These are phyloP conservation scores for Pocillopora meandrina DNA, from an alignment of 92 coral and sea anemone species.

Conservation along the genomic window DNA sequence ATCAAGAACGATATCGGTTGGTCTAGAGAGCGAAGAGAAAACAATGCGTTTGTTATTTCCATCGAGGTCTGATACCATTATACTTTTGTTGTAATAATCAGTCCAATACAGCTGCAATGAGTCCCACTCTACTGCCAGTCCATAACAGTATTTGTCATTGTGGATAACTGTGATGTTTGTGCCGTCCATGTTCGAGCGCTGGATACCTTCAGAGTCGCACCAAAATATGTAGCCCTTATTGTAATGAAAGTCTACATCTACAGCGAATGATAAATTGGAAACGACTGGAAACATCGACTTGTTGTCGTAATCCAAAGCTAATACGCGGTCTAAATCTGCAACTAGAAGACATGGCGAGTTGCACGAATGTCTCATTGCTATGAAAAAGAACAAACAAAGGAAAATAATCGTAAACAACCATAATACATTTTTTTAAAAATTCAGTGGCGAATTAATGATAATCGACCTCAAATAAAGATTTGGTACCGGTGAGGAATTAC, in stretches of 20 bases:
- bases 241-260: slow-evolving; percentile 55
- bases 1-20: background rate
- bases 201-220: slow-evolving; percentile 52
- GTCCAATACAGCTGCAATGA: background rate
- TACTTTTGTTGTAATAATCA: background rate
- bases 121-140: slow-evolving; percentile 70
- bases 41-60: background rate
- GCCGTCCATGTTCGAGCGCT: slow-evolving; percentile 40
- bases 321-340: background rate
- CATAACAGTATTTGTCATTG: slow-evolving; percentile 40
- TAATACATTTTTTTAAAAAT: too few species aligned
- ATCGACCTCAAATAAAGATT: too few species aligned
- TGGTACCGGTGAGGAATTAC: too few species aligned
- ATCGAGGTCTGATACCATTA: background rate
- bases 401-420: too few species aligned
- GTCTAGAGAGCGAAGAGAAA: background rate
- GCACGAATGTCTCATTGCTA: background rate
- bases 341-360: slow-evolving; percentile 29
- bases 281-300: background rate
- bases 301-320: slow-evolving; percentile 10
- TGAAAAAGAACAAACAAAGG: too few species aligned
- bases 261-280: slow-evolving; percentile 43
- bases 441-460: too few species aligned
- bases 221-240: slow-evolving; percentile 47
- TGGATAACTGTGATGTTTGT: slow-evolving; percentile 5